Evolutionary conservation across 2,113 vertebrate species (phyloP), one percentile per base, ranked within the genome.

Genomic region (Heterocephalus glaber): DNA sequence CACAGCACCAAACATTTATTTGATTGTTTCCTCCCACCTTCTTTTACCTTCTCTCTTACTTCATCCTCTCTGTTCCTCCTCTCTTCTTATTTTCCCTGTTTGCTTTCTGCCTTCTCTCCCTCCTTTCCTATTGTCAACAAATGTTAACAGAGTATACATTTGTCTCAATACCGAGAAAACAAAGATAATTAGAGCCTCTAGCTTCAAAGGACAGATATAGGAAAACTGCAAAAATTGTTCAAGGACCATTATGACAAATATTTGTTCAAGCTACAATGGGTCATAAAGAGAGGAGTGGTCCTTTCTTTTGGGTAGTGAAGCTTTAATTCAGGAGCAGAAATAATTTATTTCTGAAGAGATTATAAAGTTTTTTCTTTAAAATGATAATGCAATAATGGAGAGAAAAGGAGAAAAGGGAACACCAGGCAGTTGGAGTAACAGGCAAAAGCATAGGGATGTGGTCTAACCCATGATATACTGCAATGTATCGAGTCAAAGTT

Each of bases 321-420:
- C 56, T 68, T 90, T 63, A 76, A 89, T 89, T 86, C 22, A 84
- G 56, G 26, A 56, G 41, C 26, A 92, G 44, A 95, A 92, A 35
- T 16, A 70, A 91, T 26, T 91, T 83, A 7, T 77, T 3, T 72
- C 20, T 82, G 26, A 35, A 49, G 3, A 56, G 56, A 38, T 33
- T 72, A 47, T 30, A 76, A 76, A 30, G 24, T 74, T 60, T 56
- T 47, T 52, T 16, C 16, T 60, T 80, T n/a, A 74, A 44, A 38
- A 12, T 86, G 56, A 47, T 84, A n/a, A 90, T 26, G 10, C 19
- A 65, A 1, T 41, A 1, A 26, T 49, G 17, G 35, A 92, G 19
- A 20, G 2, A 33, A 85, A 86, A 65, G 28, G 26, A 85, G 60
- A 70, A 77, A 82, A 89, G 38, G 16, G 2, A n/a, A 35, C 41